Evolutionary conservation across 2,888 invertebrate genomes (phyloP).

Genomic region (Epiblema foenella): DNA sequence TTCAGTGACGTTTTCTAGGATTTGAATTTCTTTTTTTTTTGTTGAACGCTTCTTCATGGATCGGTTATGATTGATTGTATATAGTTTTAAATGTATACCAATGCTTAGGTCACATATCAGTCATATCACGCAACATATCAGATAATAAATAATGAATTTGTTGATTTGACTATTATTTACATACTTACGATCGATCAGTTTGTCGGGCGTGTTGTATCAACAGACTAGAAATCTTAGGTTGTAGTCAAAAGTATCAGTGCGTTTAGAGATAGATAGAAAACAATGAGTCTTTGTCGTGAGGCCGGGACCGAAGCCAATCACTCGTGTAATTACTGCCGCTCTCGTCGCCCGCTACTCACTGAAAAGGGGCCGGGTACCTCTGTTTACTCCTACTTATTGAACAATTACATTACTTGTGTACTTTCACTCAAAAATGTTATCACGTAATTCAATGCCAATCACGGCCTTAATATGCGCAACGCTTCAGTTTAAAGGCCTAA

Average conservation of each 20-base stretch:
- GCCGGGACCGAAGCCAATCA: constrained; percentile 62
- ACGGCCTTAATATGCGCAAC: constrained; percentile 9
- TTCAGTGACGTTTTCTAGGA: neutral
- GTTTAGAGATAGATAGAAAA: constrained; percentile 46
- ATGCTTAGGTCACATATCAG: no score
- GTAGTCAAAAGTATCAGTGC: constrained; percentile 9
- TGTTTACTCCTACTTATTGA: constrained; percentile 29
- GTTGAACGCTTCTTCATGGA: neutral
- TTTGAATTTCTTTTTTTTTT: neutral
- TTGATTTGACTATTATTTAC: neutral
- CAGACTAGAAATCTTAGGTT: constrained; percentile 3
- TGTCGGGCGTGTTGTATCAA: constrained; percentile 3
- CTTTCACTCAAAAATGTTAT: constrained; percentile 12
- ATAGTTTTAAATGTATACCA: neutral
- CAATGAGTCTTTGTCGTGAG: constrained; percentile 54
- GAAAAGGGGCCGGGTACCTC: constrained; percentile 48
- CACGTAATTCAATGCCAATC: constrained; percentile 34
- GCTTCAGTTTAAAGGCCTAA: constrained; percentile 31
- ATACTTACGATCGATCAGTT: neutral
- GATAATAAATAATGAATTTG: neutral
- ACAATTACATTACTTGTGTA: constrained; percentile 25
- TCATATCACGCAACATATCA: neutral
- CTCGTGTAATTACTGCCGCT: constrained; percentile 63
- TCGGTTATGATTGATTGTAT: neutral
- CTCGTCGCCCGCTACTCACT: constrained; percentile 46